Base-by-base conservation (phyloP, 1,140 invertebrate species). In the Diprion similis region DNA sequence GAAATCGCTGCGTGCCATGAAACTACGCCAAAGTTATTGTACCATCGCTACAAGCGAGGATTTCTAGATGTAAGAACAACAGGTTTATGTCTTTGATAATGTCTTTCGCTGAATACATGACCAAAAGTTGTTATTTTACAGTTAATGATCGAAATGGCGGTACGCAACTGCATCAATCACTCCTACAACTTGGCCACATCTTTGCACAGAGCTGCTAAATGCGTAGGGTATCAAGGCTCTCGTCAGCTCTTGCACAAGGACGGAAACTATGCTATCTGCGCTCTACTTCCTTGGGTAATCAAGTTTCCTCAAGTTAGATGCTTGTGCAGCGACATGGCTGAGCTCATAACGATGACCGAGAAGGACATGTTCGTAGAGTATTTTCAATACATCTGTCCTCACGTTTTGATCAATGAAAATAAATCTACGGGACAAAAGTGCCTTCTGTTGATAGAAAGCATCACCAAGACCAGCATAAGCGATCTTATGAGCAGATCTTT, bases 31-130 rank as follows among this genome's bases (percentile, higher is more conserved):
- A 91, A 92, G 19, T 84, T 90, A 67, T 85, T 94, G 24, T 94
- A 92, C 78, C 89, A 90, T 74, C 89, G 91, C 83, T 93, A 94
- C 79, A 92, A 91, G 78, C 91, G 91, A 18, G 90, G 92, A 81
- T 90, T 92, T 71, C 89, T 93, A 46, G 86, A 89, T 67, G 82
- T 88, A 83, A 17, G 11, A 67, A 75, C 37, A 18, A 19, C 18
- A 18, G 47, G 72, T 68, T 71, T 71, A 68, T 67, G 66, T 10
- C 17, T 37, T 37, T 37, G 6, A 37, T 37, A n/a, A n/a, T 64
- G 47, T 17, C 70, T 15, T 45, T 69, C 2, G 59, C 64, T 0
- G 51, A 59, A 59, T 11, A 59, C 3, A 7, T 59, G 37, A n/a
- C n/a, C 51, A 37, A 37, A 47, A 37, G 9, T 13, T 48, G 11